Evolutionary conservation across 2,113 vertebrate species (phyloP).

Genomic region (Oryzias javanicus): DNA sequence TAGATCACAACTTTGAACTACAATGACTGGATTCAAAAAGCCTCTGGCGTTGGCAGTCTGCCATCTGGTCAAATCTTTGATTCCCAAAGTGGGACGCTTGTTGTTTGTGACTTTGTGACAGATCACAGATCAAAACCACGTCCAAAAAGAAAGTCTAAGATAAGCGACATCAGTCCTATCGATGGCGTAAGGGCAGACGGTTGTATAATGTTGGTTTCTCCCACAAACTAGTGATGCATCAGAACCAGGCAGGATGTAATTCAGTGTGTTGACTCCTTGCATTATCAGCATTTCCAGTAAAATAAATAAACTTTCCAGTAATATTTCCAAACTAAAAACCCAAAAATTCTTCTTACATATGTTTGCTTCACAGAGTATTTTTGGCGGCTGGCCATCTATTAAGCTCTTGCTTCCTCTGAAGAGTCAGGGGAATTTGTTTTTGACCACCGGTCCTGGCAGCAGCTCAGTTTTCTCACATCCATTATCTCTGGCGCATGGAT

Average conservation of each 20-base stretch:
- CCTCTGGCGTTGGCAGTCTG: slow-evolving; percentile 58
- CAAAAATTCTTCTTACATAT: slow-evolving; percentile 10
- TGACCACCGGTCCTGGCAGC: slow-evolving; percentile 7
- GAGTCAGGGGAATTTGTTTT: slow-evolving; percentile 4
- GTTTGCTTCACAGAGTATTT: slow-evolving; percentile 14
- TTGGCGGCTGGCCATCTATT: slow-evolving; percentile 20
- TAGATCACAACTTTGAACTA: slow-evolving; percentile 64
- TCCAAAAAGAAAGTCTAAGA: slow-evolving; percentile 54
- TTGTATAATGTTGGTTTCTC: slow-evolving; percentile 4
- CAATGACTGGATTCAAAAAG: slow-evolving; percentile 70
- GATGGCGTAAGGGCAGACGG: slow-evolving; percentile 4
- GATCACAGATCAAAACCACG: slow-evolving; percentile 58
- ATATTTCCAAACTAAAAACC: slow-evolving; percentile 10
- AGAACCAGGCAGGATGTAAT: slow-evolving; percentile 4
- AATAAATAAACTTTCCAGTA: slow-evolving; percentile 3
- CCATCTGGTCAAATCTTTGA: slow-evolving; percentile 74
- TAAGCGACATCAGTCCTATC: slow-evolving; percentile 8
- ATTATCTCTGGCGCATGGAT: slow-evolving; percentile 19
- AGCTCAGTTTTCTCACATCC: slow-evolving; percentile 27
- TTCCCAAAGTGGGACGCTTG: slow-evolving; percentile 64
- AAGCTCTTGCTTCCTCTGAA: slow-evolving; percentile 23
- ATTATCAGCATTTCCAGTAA: not conserved
- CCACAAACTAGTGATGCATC: slow-evolving; percentile 2
- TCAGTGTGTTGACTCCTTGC: slow-evolving; percentile 11
- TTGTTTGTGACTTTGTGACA: slow-evolving; percentile 57